A percentile compares a stretch with the other conserved stretches of the same genome.
These are phyloP conservation scores for Callimorpha dominula DNA, from an alignment of 2,888 invertebrate genomes.

Conservation along the genomic window DNA sequence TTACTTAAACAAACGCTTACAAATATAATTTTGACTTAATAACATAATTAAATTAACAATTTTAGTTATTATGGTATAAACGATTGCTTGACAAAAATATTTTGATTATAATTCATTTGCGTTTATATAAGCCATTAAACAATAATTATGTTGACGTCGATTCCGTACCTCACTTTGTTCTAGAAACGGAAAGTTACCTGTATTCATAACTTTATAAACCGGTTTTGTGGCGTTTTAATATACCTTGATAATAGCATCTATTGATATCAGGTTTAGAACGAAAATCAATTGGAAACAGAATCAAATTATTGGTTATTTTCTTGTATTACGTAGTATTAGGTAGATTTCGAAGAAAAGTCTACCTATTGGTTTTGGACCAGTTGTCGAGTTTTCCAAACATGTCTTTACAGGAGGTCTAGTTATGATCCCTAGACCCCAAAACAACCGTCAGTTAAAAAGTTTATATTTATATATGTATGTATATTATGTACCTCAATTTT, in stretches of 20 bases:
- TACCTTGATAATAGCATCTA: not conserved
- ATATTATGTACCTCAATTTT: too few relatives aligned
- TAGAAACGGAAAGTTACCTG: constrained; percentile 18
- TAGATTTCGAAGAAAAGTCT: too few relatives aligned
- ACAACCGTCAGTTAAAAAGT: too few relatives aligned
- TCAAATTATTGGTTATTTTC: too few relatives aligned
- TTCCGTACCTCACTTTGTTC: constrained; percentile 14
- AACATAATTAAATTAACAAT: not conserved
- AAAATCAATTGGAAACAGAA: too few relatives aligned
- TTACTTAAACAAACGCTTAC: not conserved
- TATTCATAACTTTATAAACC: constrained; percentile 7
- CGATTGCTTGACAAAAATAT: constrained; percentile 23
- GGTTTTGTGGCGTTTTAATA: constrained; percentile 6
- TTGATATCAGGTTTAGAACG: not conserved
- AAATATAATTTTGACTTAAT: not conserved
- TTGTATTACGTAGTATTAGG: too few relatives aligned
- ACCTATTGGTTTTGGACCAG: too few relatives aligned
- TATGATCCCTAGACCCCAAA: too few relatives aligned
- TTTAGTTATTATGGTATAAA: not conserved
- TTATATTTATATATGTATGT: too few relatives aligned
- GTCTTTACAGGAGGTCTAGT: too few relatives aligned
- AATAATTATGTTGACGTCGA: constrained; percentile 12
- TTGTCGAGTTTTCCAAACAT: too few relatives aligned
- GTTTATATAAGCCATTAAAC: constrained; percentile 10
- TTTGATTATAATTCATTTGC: constrained; percentile 18